Conservation (phyloP, 2,797 vertebrate species). For the Etheostoma perlongum region DNA sequence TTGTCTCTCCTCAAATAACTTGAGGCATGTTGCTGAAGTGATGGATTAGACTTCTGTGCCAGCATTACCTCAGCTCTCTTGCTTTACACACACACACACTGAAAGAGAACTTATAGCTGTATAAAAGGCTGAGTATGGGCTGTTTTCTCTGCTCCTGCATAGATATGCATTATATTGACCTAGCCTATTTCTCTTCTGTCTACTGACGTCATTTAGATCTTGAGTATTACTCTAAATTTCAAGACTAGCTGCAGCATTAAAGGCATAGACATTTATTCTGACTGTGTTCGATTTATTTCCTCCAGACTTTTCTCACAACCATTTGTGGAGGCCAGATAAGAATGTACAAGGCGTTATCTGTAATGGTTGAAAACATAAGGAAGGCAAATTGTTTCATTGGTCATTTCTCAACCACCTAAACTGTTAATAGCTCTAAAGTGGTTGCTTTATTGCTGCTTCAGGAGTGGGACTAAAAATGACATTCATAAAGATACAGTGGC, state of each 20-base stretch:
- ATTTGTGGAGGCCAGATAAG: slow-evolving; percentile 10
- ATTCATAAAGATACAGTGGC: neutral
- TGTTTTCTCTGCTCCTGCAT: slow-evolving; percentile 42
- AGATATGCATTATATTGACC: slow-evolving; percentile 52
- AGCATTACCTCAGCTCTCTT: slow-evolving; percentile 75
- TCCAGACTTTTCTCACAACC: slow-evolving; percentile 6
- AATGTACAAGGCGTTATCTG: neutral
- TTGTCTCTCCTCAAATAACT: slow-evolving; percentile 60
- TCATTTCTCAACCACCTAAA: neutral
- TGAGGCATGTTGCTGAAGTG: slow-evolving; percentile 60
- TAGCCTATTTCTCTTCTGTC: slow-evolving; percentile 38
- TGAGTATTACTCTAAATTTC: slow-evolving; percentile 41
- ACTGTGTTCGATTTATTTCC: slow-evolving; percentile 37
- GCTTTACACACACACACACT: slow-evolving; percentile 41
- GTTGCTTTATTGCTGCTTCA: slow-evolving; percentile 1
- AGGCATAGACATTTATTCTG: slow-evolving; percentile 18
- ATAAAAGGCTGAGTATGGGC: slow-evolving; percentile 42
- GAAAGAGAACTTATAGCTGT: slow-evolving; percentile 51
- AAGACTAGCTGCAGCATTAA: slow-evolving; percentile 35
- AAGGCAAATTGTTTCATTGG: neutral
- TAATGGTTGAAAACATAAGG: slow-evolving; percentile 16
- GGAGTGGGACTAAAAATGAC: neutral
- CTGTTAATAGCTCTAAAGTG: slow-evolving; percentile 5
- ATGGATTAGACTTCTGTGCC: slow-evolving; percentile 69
- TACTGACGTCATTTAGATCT: slow-evolving; percentile 49